Percentiles rank a stretch among this genome's conserved stretches.
These are phyloP conservation scores for Raja brachyura DNA, from an alignment of 2,113 vertebrate species.

Conservation along the genomic window DNA sequence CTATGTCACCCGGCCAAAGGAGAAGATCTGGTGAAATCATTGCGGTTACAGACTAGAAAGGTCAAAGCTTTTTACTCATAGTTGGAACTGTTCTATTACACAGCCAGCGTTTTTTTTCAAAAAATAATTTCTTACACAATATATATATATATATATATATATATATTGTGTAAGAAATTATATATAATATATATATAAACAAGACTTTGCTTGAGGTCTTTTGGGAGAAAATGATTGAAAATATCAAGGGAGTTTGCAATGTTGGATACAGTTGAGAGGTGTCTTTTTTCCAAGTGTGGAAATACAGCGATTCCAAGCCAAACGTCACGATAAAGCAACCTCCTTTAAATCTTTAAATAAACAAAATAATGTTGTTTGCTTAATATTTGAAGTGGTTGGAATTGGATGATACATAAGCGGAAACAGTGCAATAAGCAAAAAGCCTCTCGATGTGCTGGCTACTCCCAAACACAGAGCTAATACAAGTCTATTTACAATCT, in stretches of 20 bases:
- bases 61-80: slow-evolving; percentile 2
- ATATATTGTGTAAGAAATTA: too few species aligned
- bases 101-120: not conserved
- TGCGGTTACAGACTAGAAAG: not conserved
- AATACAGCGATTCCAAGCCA: not conserved
- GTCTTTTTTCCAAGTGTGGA: not conserved
- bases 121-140: not conserved
- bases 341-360: not conserved
- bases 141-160: not conserved
- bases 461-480: not conserved
- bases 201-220: not conserved
- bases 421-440: not conserved
- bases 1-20: not conserved
- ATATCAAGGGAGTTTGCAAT: not conserved
- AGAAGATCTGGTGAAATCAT: slow-evolving; percentile 20
- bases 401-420: slow-evolving; percentile 19
- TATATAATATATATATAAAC: slow-evolving; percentile 9
- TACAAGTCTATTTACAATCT: not conserved
- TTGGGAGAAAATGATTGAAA: slow-evolving; percentile 13
- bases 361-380: slow-evolving; percentile 7
- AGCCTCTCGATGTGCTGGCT: not conserved
- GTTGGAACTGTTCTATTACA: slow-evolving; percentile 18
- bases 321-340: slow-evolving; percentile 12
- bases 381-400: not conserved
- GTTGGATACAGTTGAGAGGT: slow-evolving; percentile 10